These are phyloP conservation scores for Diadema setosum DNA, from an alignment of 35 echinoderm and acorn worm species.

Conservation along the genomic window DNA sequence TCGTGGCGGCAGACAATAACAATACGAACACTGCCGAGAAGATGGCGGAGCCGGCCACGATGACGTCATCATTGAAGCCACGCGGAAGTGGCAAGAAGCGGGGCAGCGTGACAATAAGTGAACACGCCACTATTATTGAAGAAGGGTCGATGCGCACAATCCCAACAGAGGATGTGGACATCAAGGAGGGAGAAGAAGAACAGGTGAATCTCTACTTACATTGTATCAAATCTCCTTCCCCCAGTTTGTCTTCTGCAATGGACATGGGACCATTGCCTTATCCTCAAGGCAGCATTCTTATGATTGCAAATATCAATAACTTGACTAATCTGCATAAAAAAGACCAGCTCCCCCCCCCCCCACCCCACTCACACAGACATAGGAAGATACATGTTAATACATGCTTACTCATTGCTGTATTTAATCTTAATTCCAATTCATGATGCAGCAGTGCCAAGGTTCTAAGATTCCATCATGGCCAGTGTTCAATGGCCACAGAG, in stretches of 20 bases:
- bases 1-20: background rate
- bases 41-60: background rate
- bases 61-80: background rate
- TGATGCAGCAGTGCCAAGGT: no score
- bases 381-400: no score
- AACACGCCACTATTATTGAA: conserved; percentile 81
- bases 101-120: conserved; percentile 81
- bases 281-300: no score
- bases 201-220: background rate
- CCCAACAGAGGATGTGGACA: conserved; percentile 20
- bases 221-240: background rate
- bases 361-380: no score
- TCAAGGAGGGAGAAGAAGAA: background rate
- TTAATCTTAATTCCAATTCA: no score
- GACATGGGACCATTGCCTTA: no score
- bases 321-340: no score
- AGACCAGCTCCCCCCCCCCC: no score
- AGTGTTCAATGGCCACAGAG: no score
- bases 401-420: no score
- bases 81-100: conserved; percentile 45
- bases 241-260: background rate
- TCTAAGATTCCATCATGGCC: no score
- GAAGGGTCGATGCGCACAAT: conserved; percentile 29
- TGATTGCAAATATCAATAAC: no score
- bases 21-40: conserved; percentile 7